phyloP scores from a whole-genome alignment of 2,113 vertebrate genomes.

The Hiodon tergisus region DNA sequence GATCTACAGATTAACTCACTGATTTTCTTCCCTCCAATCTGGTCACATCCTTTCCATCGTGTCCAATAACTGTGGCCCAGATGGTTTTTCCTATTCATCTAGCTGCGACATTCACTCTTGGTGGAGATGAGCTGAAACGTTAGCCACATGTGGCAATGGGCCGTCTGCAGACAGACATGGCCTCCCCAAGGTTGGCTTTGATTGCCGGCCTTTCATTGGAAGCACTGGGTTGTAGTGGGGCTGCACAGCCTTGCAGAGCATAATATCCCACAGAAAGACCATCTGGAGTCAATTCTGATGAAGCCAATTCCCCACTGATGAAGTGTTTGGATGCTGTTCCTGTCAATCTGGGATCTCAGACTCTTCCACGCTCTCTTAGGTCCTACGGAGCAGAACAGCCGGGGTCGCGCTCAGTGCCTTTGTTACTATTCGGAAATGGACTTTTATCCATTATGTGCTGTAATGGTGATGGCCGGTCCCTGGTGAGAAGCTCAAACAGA shows the following conservation, averaged over 20 bases:
- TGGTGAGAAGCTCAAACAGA: no score
- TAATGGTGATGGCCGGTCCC: no score
- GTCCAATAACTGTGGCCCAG: background rate
- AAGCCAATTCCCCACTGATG: background rate
- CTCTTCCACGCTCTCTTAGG: background rate
- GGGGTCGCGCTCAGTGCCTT: background rate
- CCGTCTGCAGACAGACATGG: background rate
- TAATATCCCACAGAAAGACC: conserved; percentile 5
- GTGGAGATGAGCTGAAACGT: background rate
- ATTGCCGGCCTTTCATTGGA: background rate
- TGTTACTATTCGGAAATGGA: no score
- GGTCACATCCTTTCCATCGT: background rate
- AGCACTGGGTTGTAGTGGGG: background rate
- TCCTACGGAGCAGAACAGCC: background rate
- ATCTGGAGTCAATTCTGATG: conserved; percentile 20
- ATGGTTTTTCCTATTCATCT: background rate
- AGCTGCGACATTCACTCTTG: background rate
- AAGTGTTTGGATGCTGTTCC: conserved; percentile 8
- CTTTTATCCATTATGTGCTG: no score
- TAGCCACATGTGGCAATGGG: background rate
- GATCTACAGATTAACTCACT: background rate
- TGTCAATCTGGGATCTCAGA: conserved; percentile 11
- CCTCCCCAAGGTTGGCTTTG: background rate
- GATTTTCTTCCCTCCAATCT: background rate
- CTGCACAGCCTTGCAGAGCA: background rate